A percentile compares a stretch with the other conserved stretches of the same genome.
These are phyloP conservation scores for Cyprinodon tularosa DNA, from an alignment of 2,113 vertebrate species.

Conservation along the genomic window DNA sequence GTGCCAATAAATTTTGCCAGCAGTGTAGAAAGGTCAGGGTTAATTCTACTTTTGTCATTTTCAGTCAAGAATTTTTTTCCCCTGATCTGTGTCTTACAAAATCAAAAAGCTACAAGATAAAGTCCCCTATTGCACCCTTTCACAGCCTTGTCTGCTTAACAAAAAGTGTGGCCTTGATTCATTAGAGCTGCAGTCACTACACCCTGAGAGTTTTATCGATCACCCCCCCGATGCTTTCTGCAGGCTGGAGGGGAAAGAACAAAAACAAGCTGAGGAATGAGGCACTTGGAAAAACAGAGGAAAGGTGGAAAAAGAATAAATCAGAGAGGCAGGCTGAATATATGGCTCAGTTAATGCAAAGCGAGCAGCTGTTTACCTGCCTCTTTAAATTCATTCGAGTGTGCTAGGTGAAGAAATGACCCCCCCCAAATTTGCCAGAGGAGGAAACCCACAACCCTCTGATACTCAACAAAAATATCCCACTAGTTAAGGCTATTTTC, in stretches of 20 bases:
- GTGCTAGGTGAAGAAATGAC: slow-evolving; percentile 17
- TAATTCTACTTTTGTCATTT: background rate
- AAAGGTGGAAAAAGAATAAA: background rate
- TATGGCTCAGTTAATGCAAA: slow-evolving; percentile 62
- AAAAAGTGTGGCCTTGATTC: slow-evolving; percentile 72
- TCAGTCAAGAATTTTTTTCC: slow-evolving; percentile 18
- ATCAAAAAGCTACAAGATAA: slow-evolving; percentile 49
- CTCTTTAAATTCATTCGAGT: slow-evolving; percentile 62
- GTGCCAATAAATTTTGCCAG: background rate
- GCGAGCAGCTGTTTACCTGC: slow-evolving; percentile 70
- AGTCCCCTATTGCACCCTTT: slow-evolving; percentile 54
- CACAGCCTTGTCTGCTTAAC: slow-evolving; percentile 68
- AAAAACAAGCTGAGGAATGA: slow-evolving; percentile 26
- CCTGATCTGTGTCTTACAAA: background rate
- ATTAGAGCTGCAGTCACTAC: slow-evolving; percentile 67
- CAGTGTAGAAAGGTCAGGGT: background rate
- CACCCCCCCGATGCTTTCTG: slow-evolving; percentile 54
- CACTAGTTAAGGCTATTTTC: background rate
- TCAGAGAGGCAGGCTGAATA: slow-evolving; percentile 58
- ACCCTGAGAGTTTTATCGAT: slow-evolving; percentile 66
- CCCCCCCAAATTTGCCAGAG: slow-evolving; percentile 32
- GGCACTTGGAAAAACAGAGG: slow-evolving; percentile 32
- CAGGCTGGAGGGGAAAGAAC: slow-evolving; percentile 21
- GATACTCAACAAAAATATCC: slow-evolving; percentile 58
- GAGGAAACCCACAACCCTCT: slow-evolving; percentile 55